phyloP scores from a whole-genome alignment of 2,888 invertebrate genomes.

The Coelinius sp. region DNA sequence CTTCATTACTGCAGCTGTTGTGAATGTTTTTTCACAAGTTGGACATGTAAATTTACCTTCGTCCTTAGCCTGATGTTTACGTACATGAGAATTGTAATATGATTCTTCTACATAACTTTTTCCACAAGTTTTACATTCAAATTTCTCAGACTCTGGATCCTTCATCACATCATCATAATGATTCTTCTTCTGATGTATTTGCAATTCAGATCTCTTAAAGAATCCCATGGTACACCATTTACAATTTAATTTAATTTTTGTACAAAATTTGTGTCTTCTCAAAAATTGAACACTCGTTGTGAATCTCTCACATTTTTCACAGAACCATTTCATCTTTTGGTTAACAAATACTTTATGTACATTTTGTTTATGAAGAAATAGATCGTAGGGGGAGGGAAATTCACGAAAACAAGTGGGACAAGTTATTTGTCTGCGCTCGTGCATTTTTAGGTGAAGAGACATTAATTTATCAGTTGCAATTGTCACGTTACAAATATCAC shows the following conservation, averaged over 20 bases:
- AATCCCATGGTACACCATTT: not conserved
- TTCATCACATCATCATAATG: not conserved
- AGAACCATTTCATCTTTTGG: not conserved
- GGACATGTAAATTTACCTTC: not conserved
- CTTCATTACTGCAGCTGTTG: not conserved
- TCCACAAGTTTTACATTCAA: not conserved
- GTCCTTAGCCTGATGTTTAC: not conserved
- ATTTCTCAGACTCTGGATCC: not conserved
- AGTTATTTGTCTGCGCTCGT: not conserved
- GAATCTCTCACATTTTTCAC: constrained; percentile 10
- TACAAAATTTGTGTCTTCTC: not conserved
- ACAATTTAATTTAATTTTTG: not conserved
- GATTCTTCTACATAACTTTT: not conserved
- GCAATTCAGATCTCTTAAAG: not conserved
- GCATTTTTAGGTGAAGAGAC: not conserved
- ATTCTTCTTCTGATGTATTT: not conserved
- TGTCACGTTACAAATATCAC: not conserved
- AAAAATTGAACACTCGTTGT: not conserved
- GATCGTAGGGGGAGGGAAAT: not conserved
- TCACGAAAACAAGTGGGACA: not conserved
- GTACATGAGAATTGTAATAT: not conserved
- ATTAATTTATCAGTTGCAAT: constrained; percentile 17
- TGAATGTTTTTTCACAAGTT: not conserved
- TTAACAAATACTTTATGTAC: not conserved
- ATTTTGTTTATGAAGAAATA: not conserved